A percentile compares a stretch with the other conserved stretches of the same genome.
Evolutionary conservation across 2,888 invertebrate genomes (phyloP).

Genomic region (Plagiodera versicolora): DNA sequence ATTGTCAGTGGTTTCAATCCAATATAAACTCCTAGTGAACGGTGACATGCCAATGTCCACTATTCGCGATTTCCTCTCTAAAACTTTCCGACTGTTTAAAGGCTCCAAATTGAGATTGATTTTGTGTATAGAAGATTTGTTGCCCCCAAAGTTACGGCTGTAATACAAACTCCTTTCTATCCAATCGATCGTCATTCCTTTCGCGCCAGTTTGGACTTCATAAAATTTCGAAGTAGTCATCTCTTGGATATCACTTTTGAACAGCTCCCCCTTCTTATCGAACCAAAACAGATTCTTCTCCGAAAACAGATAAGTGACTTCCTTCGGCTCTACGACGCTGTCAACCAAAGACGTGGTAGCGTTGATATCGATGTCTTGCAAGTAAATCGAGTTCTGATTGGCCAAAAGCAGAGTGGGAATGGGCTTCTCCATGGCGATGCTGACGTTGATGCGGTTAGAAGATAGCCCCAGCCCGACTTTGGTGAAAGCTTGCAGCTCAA

Average conservation of each 20-base stretch:
- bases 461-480: slow-evolving; percentile 74
- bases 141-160: slow-evolving; percentile 61
- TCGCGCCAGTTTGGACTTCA: slow-evolving; percentile 61
- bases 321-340: slow-evolving; percentile 69
- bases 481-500: slow-evolving; percentile 76
- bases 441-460: slow-evolving; percentile 65
- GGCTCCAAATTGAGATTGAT: slow-evolving; percentile 67
- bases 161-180: slow-evolving; percentile 82
- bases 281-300: slow-evolving; percentile 82
- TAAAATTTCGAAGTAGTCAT: slow-evolving; percentile 61
- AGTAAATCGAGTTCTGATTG: slow-evolving; percentile 70
- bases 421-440: slow-evolving; percentile 73
- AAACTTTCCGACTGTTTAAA: slow-evolving; percentile 58
- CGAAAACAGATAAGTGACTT: slow-evolving; percentile 68
- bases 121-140: slow-evolving; percentile 63
- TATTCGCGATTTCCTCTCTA: slow-evolving; percentile 62
- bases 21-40: slow-evolving; percentile 70
- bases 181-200: slow-evolving; percentile 84
- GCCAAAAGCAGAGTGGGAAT: slow-evolving; percentile 78
- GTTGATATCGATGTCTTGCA: slow-evolving; percentile 76
- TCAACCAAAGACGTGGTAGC: slow-evolving; percentile 60
- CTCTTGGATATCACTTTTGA: slow-evolving; percentile 59
- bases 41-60: slow-evolving; percentile 75
- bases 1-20: slow-evolving; percentile 71
- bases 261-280: slow-evolving; percentile 73